Evolutionary conservation across 2,113 vertebrate genomes (phyloP), one percentile per base, ranked within the genome.

Genomic region (Stigmatopora nigra): DNA sequence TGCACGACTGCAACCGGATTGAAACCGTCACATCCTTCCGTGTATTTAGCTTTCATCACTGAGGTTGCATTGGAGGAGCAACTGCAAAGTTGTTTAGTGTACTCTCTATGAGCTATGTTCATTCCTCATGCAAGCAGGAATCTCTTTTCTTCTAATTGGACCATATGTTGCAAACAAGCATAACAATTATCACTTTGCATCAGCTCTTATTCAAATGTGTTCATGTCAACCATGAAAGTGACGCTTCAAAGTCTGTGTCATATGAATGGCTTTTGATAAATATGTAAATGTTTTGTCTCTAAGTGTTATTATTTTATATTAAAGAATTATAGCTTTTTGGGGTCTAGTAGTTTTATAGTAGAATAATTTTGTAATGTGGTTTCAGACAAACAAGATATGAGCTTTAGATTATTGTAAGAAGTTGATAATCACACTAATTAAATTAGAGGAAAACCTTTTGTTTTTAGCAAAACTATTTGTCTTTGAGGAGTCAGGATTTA

Each of bases 261-360:
- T 75, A 76, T 83, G 84, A 86, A 77, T 70, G 63, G 69, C 67
- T 86, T 16, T 70, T 73, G 75, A 84, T 47, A 72, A 78, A 61
- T 80, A 87, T 72, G 83, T 87, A 90, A 90, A 83, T 72, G 80
- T 83, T 89, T 88, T 84, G 80, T 84, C 38, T 41, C 38, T 41
- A 41, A 41, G 38, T 8, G 38, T 41, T 10, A 41, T 7, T 41
- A 41, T 41, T 41, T 41, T 41, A 10, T 41, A 41, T 41, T 10
- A 41, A 41, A 10, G 7, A 41, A 41, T 41, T 41, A 41, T 7
- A 41, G 38, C 38, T 41, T 48, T 48, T 48, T 5, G 46, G 46
- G 3, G 2, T 48, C 1, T 48, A 16, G 15, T 48, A 48, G 25
- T 31, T 31, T 31, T 31, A 31, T 31, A 31, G 25, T 31, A 31